These are phyloP conservation scores for Hirtodrosophila histrioides DNA, from an alignment of 2,888 invertebrate genomes.

Conservation along the genomic window DNA sequence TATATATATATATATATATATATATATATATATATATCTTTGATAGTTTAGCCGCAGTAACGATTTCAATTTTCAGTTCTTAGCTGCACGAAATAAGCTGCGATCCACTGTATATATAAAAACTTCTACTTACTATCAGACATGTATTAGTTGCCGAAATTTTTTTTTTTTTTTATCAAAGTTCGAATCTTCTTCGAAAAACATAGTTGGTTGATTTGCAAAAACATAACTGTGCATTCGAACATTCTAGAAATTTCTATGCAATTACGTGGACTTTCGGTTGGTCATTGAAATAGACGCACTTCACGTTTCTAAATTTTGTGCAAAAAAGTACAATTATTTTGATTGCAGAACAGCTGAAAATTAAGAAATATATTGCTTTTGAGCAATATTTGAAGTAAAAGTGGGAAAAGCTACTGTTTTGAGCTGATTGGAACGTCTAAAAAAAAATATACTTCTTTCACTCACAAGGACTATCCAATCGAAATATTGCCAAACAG, in stretches of 20 bases:
- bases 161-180: too few species aligned
- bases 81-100: too few species aligned
- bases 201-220: too few species aligned
- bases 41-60: too few species aligned
- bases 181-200: neutral
- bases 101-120: too few species aligned
- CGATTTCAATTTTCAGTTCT: too few species aligned
- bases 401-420: constrained; percentile 12
- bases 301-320: constrained; percentile 11
- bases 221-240: too few species aligned
- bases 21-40: too few species aligned
- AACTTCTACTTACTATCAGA: too few species aligned
- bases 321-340: constrained; percentile 1
- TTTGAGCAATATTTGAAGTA: constrained; percentile 1
- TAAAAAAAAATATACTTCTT: constrained; percentile 24
- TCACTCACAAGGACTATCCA: constrained; percentile 21
- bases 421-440: constrained; percentile 12
- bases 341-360: constrained; percentile 5
- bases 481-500: constrained; percentile 30
- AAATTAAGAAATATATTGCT: constrained; percentile 8
- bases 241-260: neutral
- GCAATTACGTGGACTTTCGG: constrained; percentile 8
- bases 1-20: too few species aligned
- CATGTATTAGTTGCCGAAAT: too few species aligned
- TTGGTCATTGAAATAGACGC: constrained; percentile 14